Evolutionary conservation across 1,140 invertebrate genomes (phyloP).

Genomic region (Drosophila bifasciata): DNA sequence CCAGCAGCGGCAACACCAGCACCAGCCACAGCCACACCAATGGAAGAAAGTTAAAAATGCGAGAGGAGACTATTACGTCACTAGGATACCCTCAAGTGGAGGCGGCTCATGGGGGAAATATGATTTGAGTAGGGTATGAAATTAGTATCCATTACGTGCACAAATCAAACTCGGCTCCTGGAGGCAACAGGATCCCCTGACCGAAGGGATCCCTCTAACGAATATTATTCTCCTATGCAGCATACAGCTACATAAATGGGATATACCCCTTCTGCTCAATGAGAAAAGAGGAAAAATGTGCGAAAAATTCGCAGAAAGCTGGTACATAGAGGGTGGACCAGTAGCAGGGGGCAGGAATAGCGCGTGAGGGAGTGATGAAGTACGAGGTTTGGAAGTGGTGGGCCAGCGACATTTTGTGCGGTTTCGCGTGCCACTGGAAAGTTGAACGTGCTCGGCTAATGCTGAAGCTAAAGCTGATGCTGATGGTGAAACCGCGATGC

Average conservation of each 20-base stretch:
- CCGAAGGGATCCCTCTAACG: too few relatives aligned
- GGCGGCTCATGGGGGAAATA: too few relatives aligned
- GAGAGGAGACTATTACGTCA: neutral
- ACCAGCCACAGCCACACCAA: slow-evolving; percentile 1
- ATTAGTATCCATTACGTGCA: too few relatives aligned
- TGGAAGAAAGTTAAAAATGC: neutral
- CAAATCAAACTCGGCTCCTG: too few relatives aligned
- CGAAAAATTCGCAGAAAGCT: slow-evolving; percentile 55
- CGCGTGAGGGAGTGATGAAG: slow-evolving; percentile 21
- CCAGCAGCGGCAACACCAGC: slow-evolving; percentile 3
- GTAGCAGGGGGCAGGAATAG: neutral
- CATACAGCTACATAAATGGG: too few relatives aligned
- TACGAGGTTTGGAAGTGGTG: slow-evolving; percentile 38
- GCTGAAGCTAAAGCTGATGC: slow-evolving; percentile 31
- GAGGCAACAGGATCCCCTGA: too few relatives aligned
- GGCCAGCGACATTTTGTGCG: slow-evolving; percentile 59
- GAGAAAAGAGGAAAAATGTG: slow-evolving; percentile 43
- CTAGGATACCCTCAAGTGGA: too few relatives aligned
- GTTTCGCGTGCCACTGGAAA: slow-evolving; percentile 74
- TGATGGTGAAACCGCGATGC: slow-evolving; percentile 4
- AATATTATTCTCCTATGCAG: too few relatives aligned
- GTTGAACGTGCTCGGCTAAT: slow-evolving; percentile 67
- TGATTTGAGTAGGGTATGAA: too few relatives aligned
- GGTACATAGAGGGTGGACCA: neutral
- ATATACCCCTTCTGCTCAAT: slow-evolving; percentile 10